Evolutionary conservation across 1,140 invertebrate species (phyloP), one percentile per base, ranked within the genome.

Genomic region (Formica selysi): DNA sequence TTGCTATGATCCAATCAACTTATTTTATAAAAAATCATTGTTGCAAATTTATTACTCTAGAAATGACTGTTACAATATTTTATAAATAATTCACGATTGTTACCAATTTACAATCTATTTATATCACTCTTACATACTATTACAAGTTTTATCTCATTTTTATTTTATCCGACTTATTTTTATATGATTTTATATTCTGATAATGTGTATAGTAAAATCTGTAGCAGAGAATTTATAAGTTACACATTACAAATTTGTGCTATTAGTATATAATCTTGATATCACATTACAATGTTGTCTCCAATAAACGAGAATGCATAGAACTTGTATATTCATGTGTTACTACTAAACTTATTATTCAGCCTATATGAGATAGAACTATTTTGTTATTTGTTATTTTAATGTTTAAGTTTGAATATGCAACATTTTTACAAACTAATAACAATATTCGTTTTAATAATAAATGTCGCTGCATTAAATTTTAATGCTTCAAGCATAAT

Each of bases 321-420:
- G 59, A 48, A 65, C 64, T 48, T 62, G 10, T 65, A 64, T 64
- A 78, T 74, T 59, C 13, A 59, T 48, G 3, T 65, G 48, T 78
- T 76, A 62, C 29, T 64, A 48, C 4, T 32, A 41, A 41, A 65
- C 8, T 76, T 74, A 54, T 48, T 57, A 51, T 26, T 51, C 73
- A 16, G 22, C 32, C 48, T 61, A 22, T 36, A 5, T 73, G 32
- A 51, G 1, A 64, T 19, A 26, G 36, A 74, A 13, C 29, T 71
- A 13, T 32, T 16, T 51, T 11, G 32, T 36, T 74, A 48, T 13
- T 61, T 16, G 0, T 61, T 44, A 76, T 38, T 7, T 70, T 80
- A 57, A n/a, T 80, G 38, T 8, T 57, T 78, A 44, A 76, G 22
- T 78, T 11, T 6, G 3, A 38, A 68, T 68, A 4, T 65, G 54